Percentiles rank a stretch among this genome's conserved stretches.
Evolutionary conservation across 2,113 vertebrate species (phyloP).

Genomic region (Thalassarche chlororhynchos): DNA sequence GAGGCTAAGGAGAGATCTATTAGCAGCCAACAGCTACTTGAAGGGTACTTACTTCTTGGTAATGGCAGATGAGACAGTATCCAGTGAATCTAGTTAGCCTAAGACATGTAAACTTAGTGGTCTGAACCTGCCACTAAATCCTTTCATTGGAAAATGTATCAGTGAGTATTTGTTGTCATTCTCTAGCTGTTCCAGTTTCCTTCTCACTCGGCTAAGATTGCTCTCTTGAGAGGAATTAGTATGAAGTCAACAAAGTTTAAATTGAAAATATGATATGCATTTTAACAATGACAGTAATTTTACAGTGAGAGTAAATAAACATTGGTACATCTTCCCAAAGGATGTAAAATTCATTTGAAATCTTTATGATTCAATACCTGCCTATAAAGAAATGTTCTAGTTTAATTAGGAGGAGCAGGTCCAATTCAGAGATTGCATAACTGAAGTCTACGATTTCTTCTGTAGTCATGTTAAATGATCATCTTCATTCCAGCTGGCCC

Average conservation of each 20-base stretch:
- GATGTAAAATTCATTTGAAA: not conserved
- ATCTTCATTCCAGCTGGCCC: not conserved
- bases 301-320: not conserved
- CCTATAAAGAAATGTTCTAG: not conserved
- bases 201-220: not conserved
- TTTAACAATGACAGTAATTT: not conserved
- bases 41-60: not conserved
- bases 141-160: not conserved
- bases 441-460: not conserved
- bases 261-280: not conserved
- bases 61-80: not conserved
- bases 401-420: not conserved
- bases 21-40: not conserved
- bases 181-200: not conserved
- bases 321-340: not conserved
- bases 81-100: not conserved
- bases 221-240: not conserved
- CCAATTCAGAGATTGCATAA: not conserved
- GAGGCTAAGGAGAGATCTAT: not conserved
- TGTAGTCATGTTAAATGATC: not conserved
- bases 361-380: not conserved
- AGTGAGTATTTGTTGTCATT: not conserved
- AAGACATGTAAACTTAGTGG: fast-evolving
- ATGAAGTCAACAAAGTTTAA: not conserved
- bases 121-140: not conserved